Base-by-base conservation (phyloP, 2,113 vertebrate genomes). In the Platysternon megacephalum region DNA sequence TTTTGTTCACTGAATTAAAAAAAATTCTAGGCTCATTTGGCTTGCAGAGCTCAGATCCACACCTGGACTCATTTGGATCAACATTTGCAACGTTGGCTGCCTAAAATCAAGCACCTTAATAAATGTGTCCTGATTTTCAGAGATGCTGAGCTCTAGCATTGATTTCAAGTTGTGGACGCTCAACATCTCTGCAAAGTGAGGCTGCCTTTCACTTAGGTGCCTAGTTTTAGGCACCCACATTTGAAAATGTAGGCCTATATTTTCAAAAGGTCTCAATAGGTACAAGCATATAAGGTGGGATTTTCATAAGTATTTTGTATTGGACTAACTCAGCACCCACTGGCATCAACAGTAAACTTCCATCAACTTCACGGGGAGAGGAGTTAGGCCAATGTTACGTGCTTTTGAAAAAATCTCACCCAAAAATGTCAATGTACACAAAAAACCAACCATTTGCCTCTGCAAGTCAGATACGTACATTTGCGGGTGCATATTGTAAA, bases 301-400 rank as follows among this genome's bases (percentile, higher is more conserved):
- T 14, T 4, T 22, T 80, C 22, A 55, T 0, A 35, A 3, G 4
- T 51, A 52, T 42, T 46, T 4, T 0, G 42, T 56, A 49, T 44
- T 32, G 11, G 48, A 53, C 83, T 86, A 44, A 26, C 3, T 58
- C n/a, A 74, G 68, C 51, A 14, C 55, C 82, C 10, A 84, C 32
- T 39, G 68, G 11, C 9, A 11, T 39, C 19, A 74, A 17, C 22
- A 13, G 58, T 42, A 39, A 42, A 74, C 39, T 11, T 42, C 17
- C 16, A 42, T 5, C 10, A 39, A 74, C 39, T 24, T 72, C 68
- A 42, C 0, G 35, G n/a, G 46, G 46, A 51, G 10, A 87, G 44
- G 11, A 87, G 29, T 17, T n/a, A 65, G 53, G 52, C 4, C 17
- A 46, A 74, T 0, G 0, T 22, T 56, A 28, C 44, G 46, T 58